Percentiles rank a stretch among this genome's conserved stretches.
Evolutionary conservation across 2,113 vertebrate species (phyloP).

Genomic region (Alosa alosa): DNA sequence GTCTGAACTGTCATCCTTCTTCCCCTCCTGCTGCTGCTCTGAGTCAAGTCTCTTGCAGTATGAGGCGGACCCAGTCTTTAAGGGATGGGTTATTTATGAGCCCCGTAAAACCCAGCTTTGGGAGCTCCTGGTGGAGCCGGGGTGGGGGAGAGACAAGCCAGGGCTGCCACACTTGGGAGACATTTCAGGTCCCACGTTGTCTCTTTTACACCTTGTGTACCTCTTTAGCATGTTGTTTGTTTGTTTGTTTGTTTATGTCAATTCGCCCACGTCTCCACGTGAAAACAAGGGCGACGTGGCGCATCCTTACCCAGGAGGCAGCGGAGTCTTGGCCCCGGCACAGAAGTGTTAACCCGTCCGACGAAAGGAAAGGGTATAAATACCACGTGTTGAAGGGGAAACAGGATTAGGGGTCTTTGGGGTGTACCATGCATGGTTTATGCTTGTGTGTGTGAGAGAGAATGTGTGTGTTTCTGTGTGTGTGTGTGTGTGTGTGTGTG

Average conservation of each 20-base stretch:
- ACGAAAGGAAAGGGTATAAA: constrained; percentile 26
- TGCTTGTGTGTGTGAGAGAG: not conserved
- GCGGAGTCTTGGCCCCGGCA: constrained; percentile 18
- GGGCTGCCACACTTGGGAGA: not conserved
- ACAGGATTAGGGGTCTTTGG: not conserved
- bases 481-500: not conserved
- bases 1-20: constrained; percentile 44
- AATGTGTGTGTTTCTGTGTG: not conserved
- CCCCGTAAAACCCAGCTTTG: constrained; percentile 17
- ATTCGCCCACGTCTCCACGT: not conserved
- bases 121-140: not conserved
- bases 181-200: not conserved
- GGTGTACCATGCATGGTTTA: not conserved
- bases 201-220: not conserved
- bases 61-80: too few relatives aligned
- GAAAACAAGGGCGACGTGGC: not conserved
- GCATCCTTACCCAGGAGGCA: constrained; percentile 22
- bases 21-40: not conserved
- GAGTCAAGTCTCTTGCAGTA: too few relatives aligned
- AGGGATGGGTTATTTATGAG: constrained; percentile 18
- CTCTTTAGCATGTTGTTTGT: not conserved
- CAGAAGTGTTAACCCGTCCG: constrained; percentile 25
- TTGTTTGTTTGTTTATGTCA: not conserved
- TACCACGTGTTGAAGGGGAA: constrained; percentile 13
- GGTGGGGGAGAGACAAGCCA: not conserved